Percentiles rank a stretch among this genome's conserved stretches.
These are phyloP conservation scores for Epinotia ramella DNA, from an alignment of 2,888 invertebrate genomes.

Conservation along the genomic window DNA sequence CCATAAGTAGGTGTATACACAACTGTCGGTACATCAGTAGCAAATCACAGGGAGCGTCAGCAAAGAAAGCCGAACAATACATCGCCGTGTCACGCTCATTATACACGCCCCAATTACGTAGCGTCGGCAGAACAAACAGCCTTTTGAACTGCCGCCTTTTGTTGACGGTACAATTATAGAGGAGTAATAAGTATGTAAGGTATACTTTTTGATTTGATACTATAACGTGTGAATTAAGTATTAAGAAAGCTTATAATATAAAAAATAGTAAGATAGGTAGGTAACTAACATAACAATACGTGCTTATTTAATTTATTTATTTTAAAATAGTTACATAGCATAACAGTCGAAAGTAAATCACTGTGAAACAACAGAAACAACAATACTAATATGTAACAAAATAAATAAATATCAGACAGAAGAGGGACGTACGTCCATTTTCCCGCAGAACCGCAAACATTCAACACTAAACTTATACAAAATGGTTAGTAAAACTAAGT, in stretches of 20 bases:
- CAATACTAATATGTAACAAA: no score
- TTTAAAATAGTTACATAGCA: no score
- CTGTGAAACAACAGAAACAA: no score
- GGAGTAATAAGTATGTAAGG: constrained; percentile 40
- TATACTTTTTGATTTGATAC: constrained; percentile 19
- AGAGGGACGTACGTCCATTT: no score
- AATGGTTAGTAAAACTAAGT: no score
- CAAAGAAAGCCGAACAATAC: constrained; percentile 47
- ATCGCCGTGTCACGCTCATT: constrained; percentile 61
- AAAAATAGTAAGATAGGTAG: background rate
- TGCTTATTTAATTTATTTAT: background rate
- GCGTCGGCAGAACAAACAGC: constrained; percentile 49
- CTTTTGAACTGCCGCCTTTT: constrained; percentile 41
- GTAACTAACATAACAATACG: background rate
- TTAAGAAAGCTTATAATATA: constrained; percentile 14
- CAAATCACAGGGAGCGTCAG: constrained; percentile 57
- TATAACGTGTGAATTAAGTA: constrained; percentile 4
- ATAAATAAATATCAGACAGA: no score
- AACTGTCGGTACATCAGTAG: constrained; percentile 46
- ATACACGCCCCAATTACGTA: constrained; percentile 59
- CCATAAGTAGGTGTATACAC: constrained; percentile 30
- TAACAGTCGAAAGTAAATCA: no score
- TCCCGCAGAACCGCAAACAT: no score
- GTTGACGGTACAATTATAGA: constrained; percentile 43
- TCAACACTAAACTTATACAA: no score